Conservation (phyloP, 2,113 vertebrate species). For the Pachycephala philippinensis region DNA sequence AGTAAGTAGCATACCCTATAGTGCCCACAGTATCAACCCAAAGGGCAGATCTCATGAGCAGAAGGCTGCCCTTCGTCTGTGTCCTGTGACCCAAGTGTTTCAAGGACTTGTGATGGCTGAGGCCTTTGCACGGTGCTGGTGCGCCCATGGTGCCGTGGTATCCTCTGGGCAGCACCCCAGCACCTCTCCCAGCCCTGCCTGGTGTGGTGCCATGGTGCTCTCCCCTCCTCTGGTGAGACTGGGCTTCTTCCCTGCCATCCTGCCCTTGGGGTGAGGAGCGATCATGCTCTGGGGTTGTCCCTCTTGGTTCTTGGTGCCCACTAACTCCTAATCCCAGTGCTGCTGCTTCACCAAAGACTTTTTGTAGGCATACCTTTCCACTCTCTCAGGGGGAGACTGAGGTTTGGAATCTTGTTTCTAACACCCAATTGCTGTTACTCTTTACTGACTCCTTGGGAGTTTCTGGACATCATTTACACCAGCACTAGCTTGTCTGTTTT, state of each 20-base stretch:
- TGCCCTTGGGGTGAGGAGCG: rapidly evolving
- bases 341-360: background rate
- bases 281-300: background rate
- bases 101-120: background rate
- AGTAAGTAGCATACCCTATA: background rate
- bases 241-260: background rate
- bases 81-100: background rate
- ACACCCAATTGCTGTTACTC: background rate
- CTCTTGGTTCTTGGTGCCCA: background rate
- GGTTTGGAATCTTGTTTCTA: background rate
- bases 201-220: rapidly evolving
- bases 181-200: background rate
- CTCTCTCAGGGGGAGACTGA: background rate
- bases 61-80: background rate
- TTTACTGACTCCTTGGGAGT: background rate
- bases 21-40: background rate
- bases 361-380: background rate
- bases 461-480: background rate
- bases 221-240: background rate
- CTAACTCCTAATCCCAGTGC: background rate
- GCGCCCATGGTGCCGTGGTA: rapidly evolving
- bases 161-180: background rate
- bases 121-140: rapidly evolving
- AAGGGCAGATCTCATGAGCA: background rate
- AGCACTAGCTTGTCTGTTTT: background rate